Base-by-base conservation (phyloP, 2,113 vertebrate species). In the Chitala chitala region DNA sequence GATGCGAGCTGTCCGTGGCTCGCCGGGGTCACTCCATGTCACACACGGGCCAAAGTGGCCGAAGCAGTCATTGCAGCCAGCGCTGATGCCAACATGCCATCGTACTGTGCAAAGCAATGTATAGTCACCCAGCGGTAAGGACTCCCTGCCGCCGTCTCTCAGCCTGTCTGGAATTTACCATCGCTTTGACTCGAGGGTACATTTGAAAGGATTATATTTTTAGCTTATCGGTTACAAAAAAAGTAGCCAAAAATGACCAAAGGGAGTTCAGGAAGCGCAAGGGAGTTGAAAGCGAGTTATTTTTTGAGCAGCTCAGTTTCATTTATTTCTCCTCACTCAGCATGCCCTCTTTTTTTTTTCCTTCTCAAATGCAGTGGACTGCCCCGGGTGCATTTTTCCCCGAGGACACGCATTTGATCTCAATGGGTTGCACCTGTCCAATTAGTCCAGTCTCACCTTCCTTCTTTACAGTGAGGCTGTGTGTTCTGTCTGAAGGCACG, bases 1-100 rank as follows among this genome's bases (percentile, higher is more conserved):
- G 91, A 92, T 29, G 48, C 84, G 87, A 93, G 89, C 94, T 94
- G 96, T 95, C 96, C 93, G 94, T 90, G 87, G 75, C 86, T 88
- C 83, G 87, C 89, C n/a, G 87, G 91, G 91, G 91, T 92, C 86
- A 88, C 88, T 82, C 85, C 33, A 10, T 90, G 88, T 91, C 90
- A 84, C 80, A 80, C 76, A 75, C 80, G 24, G 75, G 86, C 88
- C 88, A 90, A 84, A 84, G 87, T 83, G 78, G 84, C 82, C 93
- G 95, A 95, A 92, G 84, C 86, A 92, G 91, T 92, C 87, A 89
- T 87, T 31, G 80, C 75, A 46, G 74, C 38, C 17, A 71, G 13
- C 71, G 70, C 78, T 74, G 75, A 81, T 82, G 51, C 77, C 70
- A 76, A 70, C 22, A 71, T 77, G 63, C 61, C 75, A 75, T 53